Base-by-base conservation (phyloP, 2,797 vertebrate species). In the Oreonectes daqikongensis region DNA sequence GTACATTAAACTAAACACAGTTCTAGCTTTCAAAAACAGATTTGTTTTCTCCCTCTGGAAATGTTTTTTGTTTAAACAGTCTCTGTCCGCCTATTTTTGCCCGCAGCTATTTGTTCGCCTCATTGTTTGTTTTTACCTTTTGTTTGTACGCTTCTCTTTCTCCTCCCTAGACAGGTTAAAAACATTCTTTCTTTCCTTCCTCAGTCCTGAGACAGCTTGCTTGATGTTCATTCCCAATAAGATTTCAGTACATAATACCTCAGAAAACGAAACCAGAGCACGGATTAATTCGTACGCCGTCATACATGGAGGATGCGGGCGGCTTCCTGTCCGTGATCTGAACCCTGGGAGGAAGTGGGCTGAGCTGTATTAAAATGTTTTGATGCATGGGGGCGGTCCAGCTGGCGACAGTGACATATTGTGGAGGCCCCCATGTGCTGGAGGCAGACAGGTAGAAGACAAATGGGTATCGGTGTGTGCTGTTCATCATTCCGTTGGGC, bases 401-500 rank as follows among this genome's bases (percentile, higher is more conserved):
- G 75, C 79, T 87, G 77, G 76, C 67, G 90, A 94, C 92, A 88
- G 83, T 94, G 93, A 94, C 89, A 80, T 92, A 93, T 91, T 85
- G 90, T 87, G 83, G 86, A 84, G 85, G 84, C 85, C 81, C 87
- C 86, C 57, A 69, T 88, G 87, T 84, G 90, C 70, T 79, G 86
- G 87, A 91, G 86, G 85, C 90, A 89, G 90, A 89, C 87, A 86
- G 83, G 83, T 83, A 78, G 71, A 82, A 94, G 93, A 95, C 92
- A 90, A 93, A 95, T 92, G 91, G 88, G 86, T 89, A 77, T 81
- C 84, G 82, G 87, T 85, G 86, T 86, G 84, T 88, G 87, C 90
- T 90, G 92, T 94, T 88, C 88, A 93, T 94, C 94, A 94, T 85
- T 75, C 79, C 46, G 2, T 72, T 53, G 65, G 72, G 74, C 64